Evolutionary conservation across 2,888 invertebrate genomes (phyloP).

Genomic region (Rapana venosa): DNA sequence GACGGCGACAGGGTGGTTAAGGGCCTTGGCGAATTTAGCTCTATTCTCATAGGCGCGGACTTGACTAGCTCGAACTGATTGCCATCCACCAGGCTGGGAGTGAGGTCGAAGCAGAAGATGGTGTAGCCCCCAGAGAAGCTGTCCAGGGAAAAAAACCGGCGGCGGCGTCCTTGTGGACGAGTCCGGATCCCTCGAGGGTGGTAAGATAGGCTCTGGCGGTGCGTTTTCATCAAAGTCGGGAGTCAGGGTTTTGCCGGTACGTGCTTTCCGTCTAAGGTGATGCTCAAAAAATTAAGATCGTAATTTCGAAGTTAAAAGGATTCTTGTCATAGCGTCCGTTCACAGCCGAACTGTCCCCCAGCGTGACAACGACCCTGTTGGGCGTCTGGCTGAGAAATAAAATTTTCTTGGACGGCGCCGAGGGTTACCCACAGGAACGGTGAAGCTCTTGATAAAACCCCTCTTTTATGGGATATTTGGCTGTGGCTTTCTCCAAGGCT

Average conservation of each 20-base stretch:
- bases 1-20: constrained; percentile 21
- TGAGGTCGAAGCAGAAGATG: constrained; percentile 32
- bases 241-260: constrained; percentile 32
- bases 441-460: constrained; percentile 1
- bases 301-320: constrained; percentile 38
- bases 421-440: constrained; percentile 23
- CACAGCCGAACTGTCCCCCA: constrained; percentile 26
- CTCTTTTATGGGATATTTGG: constrained; percentile 39
- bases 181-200: not conserved
- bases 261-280: constrained; percentile 39
- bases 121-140: not conserved
- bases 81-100: constrained; percentile 7
- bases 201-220: not conserved
- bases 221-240: constrained; percentile 12
- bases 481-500: constrained; percentile 17
- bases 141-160: not conserved
- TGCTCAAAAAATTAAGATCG: constrained; percentile 1
- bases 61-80: constrained; percentile 30
- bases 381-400: constrained; percentile 32
- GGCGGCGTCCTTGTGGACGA: not conserved
- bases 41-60: constrained; percentile 11
- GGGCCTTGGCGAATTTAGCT: constrained; percentile 28
- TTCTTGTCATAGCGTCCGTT: constrained; percentile 43
- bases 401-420: not conserved
- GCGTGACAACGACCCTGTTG: constrained; percentile 25